Base-by-base conservation (phyloP, 2,888 invertebrate genomes). In the Drosophila mercatorum region DNA sequence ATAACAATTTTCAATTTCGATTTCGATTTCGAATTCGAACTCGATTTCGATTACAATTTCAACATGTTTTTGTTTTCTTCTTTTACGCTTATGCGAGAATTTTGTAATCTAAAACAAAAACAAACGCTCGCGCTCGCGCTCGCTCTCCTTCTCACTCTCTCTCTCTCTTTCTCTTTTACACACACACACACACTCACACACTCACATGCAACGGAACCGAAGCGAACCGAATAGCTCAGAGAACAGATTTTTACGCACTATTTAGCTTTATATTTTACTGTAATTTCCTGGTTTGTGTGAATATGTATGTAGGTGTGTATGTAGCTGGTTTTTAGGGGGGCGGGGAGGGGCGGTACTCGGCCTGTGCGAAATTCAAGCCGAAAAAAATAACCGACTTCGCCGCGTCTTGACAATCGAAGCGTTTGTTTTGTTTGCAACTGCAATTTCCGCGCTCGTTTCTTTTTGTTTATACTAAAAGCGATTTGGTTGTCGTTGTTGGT, bases 231-330 rank as follows among this genome's bases (percentile, higher is more conserved):
- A 74, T 58, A 67, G 73, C 58, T 72, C 60, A 67, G 67, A 66
- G 83, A 86, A 73, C 81, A 69, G 64, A 89, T 85, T 88, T 85
- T 83, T 85, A 85, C 89, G 85, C 85, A 89, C 85, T 85, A 88
- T 89, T 85, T 85, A 88, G 80, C 77, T 85, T 78, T 66, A 72
- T 70, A 57, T 57, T 71, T 57, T 61, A 61, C 63, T 58, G 64
- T 70, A 68, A 66, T 69, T 71, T 68, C 70, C 44, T 68, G 60
- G 52, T 41, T 43, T 65, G 40, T 31, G 26, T 56, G 67, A 14
- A 38, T 68, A 40, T 36, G 52, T 51, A 22, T 44, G 44, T 44
- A 44, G 22, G 41, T 17, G 36, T 44, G 43, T 28, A 38, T 44
- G 26, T 22, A 10, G 43, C 31, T 44, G 43, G 26, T 11, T 14